phyloP scores from a whole-genome alignment of 2,113 vertebrate species.

The Syngnathus floridae region DNA sequence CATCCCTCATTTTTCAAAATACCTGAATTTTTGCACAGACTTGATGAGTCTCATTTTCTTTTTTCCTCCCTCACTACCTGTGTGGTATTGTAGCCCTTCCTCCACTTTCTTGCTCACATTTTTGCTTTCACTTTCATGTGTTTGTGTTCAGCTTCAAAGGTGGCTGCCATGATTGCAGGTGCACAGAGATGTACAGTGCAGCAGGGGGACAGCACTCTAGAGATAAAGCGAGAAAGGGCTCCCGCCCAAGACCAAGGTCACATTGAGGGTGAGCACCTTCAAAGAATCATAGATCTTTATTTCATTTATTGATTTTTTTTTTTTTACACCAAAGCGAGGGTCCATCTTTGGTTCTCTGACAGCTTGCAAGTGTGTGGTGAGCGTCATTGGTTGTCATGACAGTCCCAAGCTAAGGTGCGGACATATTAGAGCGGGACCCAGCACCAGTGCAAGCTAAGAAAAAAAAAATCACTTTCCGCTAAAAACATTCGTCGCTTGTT shows the following conservation, averaged over 20 bases:
- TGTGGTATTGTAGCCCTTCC: slow-evolving; percentile 1
- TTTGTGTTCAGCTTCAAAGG: slow-evolving; percentile 39
- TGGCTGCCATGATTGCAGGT: slow-evolving; percentile 22
- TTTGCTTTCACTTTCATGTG: slow-evolving; percentile 25
- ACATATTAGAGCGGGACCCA: not conserved
- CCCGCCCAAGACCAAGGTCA: slow-evolving; percentile 12
- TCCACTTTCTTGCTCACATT: not conserved
- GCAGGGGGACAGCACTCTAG: not conserved
- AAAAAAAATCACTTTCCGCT: not conserved
- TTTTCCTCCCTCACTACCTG: not conserved
- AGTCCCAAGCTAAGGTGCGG: not conserved
- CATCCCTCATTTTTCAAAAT: not conserved
- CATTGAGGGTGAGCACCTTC: slow-evolving; percentile 20
- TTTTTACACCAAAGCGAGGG: slow-evolving; percentile 6
- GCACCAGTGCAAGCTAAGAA: not conserved
- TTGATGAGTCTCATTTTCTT: not conserved
- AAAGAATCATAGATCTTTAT: slow-evolving; percentile 10
- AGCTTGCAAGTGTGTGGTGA: slow-evolving; percentile 3
- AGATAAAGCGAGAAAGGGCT: slow-evolving; percentile 6
- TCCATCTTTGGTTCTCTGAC: slow-evolving; percentile 15
- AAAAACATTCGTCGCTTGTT: not conserved
- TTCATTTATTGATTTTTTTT: not conserved
- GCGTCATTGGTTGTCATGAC: slow-evolving; percentile 5
- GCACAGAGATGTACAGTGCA: slow-evolving; percentile 9
- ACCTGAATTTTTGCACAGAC: not conserved